These are phyloP conservation scores for Mimachlamys varia DNA, from an alignment of 2,888 invertebrate species.

Conservation along the genomic window DNA sequence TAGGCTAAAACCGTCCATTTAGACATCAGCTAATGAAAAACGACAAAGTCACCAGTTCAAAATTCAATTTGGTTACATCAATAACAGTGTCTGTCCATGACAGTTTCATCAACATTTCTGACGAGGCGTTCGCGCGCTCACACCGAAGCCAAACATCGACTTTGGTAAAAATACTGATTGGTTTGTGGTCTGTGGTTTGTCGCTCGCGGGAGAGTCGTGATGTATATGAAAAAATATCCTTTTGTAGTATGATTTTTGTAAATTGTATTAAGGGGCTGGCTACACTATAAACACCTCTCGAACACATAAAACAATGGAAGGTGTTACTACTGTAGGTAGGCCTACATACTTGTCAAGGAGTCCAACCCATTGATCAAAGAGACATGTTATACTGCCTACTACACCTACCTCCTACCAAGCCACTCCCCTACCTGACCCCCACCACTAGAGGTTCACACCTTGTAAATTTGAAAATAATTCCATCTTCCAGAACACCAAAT, in stretches of 20 bases:
- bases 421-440: too few species aligned
- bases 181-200: background rate
- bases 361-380: too few species aligned
- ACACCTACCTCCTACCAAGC: too few species aligned
- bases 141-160: slow-evolving; percentile 22
- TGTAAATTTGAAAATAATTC: too few species aligned
- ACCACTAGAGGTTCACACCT: too few species aligned
- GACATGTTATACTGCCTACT: too few species aligned
- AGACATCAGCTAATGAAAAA: slow-evolving; percentile 36
- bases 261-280: background rate
- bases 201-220: background rate
- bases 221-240: background rate
- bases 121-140: background rate
- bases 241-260: background rate
- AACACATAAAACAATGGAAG: too few species aligned
- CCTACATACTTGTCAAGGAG: too few species aligned
- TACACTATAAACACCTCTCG: too few species aligned
- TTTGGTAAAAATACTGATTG: background rate
- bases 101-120: slow-evolving; percentile 16
- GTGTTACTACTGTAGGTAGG: too few species aligned
- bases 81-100: background rate
- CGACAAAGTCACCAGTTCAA: slow-evolving; percentile 36
- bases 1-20: slow-evolving; percentile 18
- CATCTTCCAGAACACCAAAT: too few species aligned
- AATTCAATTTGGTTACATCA: slow-evolving; percentile 34